Percentiles rank a stretch among this genome's conserved stretches.
These are phyloP conservation scores for Acrobasis suavella DNA, from an alignment of 2,888 invertebrate species.

Conservation along the genomic window DNA sequence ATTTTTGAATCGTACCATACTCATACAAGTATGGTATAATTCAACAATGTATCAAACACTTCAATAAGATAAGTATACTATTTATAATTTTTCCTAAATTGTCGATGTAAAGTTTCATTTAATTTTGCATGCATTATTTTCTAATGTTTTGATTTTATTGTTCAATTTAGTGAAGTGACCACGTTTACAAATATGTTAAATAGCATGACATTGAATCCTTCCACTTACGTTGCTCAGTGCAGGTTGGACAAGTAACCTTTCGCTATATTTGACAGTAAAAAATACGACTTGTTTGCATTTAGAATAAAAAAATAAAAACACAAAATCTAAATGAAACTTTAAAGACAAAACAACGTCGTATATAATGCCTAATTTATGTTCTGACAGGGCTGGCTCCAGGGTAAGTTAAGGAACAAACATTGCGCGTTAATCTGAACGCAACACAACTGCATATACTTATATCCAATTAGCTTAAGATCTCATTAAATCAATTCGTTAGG, in stretches of 20 bases:
- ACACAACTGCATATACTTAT: conserved; percentile 66
- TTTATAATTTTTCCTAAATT: too few species aligned
- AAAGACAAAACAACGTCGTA: conserved; percentile 54
- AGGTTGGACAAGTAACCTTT: background rate
- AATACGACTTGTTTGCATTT: background rate
- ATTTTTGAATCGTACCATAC: too few species aligned
- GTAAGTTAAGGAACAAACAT: conserved; percentile 47
- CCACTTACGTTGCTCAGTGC: background rate
- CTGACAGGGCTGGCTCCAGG: conserved; percentile 50
- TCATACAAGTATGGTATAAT: too few species aligned
- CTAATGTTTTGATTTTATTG: background rate
- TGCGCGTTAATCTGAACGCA: conserved; percentile 55
- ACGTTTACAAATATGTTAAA: background rate
- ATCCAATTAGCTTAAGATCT: conserved; percentile 77
- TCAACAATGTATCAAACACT: too few species aligned
- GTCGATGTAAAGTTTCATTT: too few species aligned
- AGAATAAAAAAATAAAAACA: conserved; percentile 23
- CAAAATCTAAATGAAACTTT: conserved; percentile 44
- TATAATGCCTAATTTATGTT: conserved; percentile 65
- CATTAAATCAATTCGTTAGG: conserved; percentile 76
- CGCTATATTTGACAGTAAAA: background rate
- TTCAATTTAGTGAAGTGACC: background rate
- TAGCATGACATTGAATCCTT: background rate
- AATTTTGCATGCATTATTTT: too few species aligned
- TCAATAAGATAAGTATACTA: too few species aligned